These are phyloP conservation scores for Pogonomyrmex californicus DNA, from an alignment of 1,140 invertebrate species.

Conservation along the genomic window DNA sequence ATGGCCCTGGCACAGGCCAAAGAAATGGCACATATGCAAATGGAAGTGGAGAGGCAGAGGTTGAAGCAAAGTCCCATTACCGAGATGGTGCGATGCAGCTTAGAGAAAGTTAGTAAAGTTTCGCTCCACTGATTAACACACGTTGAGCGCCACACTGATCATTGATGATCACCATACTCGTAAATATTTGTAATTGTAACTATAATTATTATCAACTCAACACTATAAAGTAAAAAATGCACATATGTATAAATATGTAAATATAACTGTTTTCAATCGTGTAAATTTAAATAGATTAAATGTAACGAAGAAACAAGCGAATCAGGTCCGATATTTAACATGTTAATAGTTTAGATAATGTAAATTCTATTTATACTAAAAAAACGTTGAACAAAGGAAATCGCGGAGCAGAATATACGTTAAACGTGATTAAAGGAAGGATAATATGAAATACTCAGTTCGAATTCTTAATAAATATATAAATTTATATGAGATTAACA, in stretches of 20 bases:
- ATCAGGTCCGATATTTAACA: too few relatives aligned
- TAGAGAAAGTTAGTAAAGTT: conserved; percentile 89
- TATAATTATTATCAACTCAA: too few relatives aligned
- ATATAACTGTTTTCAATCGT: too few relatives aligned
- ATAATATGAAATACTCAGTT: background rate
- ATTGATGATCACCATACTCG: too few relatives aligned
- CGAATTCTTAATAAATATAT: background rate
- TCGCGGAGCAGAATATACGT: background rate
- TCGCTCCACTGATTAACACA: background rate
- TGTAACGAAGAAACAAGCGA: too few relatives aligned
- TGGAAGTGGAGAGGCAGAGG: conserved; percentile 95
- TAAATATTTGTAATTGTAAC: too few relatives aligned
- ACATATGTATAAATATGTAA: too few relatives aligned
- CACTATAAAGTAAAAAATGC: too few relatives aligned
- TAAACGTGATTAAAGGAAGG: background rate
- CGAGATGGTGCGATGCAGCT: conserved; percentile 92
- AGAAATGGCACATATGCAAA: conserved; percentile 97
- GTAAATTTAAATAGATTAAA: too few relatives aligned
- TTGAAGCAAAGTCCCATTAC: conserved; percentile 94
- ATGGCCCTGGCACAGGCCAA: conserved; percentile 96
- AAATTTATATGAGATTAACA: background rate
- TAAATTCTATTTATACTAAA: background rate
- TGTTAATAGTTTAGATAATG: background rate
- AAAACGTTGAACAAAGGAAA: background rate
- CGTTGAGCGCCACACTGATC: too few relatives aligned